These are phyloP conservation scores for Liopterus haemorrhoidalis DNA, from an alignment of 2,888 invertebrate species.

Conservation along the genomic window DNA sequence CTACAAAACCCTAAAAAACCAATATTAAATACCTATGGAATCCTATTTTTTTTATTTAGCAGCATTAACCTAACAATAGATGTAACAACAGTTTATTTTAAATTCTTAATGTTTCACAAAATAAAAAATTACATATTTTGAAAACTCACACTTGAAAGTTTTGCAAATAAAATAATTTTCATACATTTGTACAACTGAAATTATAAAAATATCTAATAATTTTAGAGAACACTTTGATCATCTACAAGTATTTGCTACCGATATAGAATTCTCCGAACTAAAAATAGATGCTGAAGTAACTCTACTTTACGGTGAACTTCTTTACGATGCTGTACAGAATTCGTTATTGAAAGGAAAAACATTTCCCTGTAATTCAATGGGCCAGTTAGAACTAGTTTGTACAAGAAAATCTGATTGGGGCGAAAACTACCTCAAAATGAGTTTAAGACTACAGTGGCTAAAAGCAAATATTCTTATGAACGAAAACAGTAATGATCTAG, in stretches of 20 bases:
- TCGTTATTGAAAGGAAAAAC: slow-evolving; percentile 1
- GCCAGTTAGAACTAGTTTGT: slow-evolving; percentile 47
- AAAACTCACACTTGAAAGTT: no score
- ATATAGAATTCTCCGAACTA: slow-evolving; percentile 43
- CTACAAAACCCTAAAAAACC: no score
- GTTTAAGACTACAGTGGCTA: slow-evolving; percentile 51
- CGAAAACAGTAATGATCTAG: slow-evolving; percentile 49
- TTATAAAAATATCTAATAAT: slow-evolving; percentile 16
- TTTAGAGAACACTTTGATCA: slow-evolving; percentile 51
- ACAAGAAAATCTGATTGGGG: slow-evolving; percentile 46
- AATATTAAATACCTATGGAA: no score
- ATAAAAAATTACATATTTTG: no score
- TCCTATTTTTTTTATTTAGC: no score
- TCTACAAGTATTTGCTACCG: slow-evolving; percentile 45
- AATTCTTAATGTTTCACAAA: no score
- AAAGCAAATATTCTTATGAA: slow-evolving; percentile 51
- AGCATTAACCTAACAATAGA: no score
- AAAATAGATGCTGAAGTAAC: slow-evolving; percentile 49
- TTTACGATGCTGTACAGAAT: slow-evolving; percentile 38
- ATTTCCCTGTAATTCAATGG: slow-evolving; percentile 45
- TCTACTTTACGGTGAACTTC: slow-evolving; percentile 52
- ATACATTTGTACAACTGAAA: no score
- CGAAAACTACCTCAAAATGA: slow-evolving; percentile 46
- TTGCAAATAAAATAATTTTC: no score
- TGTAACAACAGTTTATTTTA: no score